phyloP scores from a whole-genome alignment of 2,113 vertebrate genomes.

The Ailuropoda melanoleuca region DNA sequence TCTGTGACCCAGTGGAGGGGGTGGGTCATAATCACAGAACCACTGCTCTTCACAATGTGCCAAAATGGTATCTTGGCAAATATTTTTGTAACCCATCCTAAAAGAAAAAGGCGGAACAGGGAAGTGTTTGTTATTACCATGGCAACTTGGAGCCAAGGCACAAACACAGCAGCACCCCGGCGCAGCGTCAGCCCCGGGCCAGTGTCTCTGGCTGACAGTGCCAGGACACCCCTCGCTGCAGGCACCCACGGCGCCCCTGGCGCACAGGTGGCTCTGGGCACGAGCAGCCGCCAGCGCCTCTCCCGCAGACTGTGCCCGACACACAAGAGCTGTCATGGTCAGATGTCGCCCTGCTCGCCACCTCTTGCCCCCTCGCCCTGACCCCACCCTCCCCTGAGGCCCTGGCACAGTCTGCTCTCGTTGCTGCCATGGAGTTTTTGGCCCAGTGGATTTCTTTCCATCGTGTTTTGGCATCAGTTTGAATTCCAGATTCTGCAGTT shows the following conservation, averaged over 20 bases:
- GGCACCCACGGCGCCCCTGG: rapidly evolving
- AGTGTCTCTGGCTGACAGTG: rapidly evolving
- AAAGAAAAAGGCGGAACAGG: background rate
- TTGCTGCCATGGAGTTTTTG: background rate
- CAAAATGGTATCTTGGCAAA: background rate
- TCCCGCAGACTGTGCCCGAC: background rate
- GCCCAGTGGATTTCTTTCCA: background rate
- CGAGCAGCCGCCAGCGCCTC: too few relatives aligned
- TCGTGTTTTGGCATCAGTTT: background rate
- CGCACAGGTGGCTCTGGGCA: background rate
- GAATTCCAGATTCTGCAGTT: background rate
- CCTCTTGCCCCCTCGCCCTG: background rate
- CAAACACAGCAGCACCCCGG: too few relatives aligned
- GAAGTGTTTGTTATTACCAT: background rate
- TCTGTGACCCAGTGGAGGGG: background rate
- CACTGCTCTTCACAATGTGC: rapidly evolving
- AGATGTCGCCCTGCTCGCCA: background rate
- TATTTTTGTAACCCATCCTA: too few relatives aligned
- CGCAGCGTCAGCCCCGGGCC: background rate
- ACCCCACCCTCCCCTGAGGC: background rate
- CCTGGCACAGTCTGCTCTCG: rapidly evolving
- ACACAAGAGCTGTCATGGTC: rapidly evolving
- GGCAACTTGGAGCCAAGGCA: background rate
- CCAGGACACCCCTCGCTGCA: background rate
- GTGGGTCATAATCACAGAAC: background rate